Base-by-base conservation (phyloP, 2,113 vertebrate species). In the Megaceryle maxima region DNA sequence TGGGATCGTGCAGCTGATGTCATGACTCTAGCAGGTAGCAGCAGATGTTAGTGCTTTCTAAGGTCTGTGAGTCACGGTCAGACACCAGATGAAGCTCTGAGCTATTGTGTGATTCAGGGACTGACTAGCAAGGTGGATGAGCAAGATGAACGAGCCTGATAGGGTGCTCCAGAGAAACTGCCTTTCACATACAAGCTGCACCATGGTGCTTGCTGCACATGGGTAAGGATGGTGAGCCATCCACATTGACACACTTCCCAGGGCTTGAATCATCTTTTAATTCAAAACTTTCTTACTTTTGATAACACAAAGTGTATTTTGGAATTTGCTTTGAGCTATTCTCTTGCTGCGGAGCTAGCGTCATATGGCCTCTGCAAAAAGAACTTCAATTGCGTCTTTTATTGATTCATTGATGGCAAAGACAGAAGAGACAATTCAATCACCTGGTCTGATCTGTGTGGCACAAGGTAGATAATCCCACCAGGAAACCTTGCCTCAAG, bases 61-160 rank as follows among this genome's bases (percentile, higher is more conserved):
- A 73, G 83, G 76, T 46, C 64, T 16, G 20, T 94, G 95, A 94
- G 73, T 94, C 92, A 96, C 6, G 55, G 31, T 55, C 80, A 94
- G 86, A 31, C 76, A 24, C 31, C 13, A 0, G 81, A 43, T 24
- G 33, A 64, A 91, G 53, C 80, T 87, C 80, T 50, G 83, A 88
- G 73, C 72, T 69, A 22, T 1, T 10, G 33, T 19, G 60, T 75
- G 88, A 94, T 75, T 95, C 91, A 94, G 80, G 79, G 46, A 53
- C 72, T 80, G 63, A 33, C 7, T 69, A 68, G 53, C 1, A 68
- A 63, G 60, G 9, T 68, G 4, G 48, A 48, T 9, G 20, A 70
- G 26, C 18, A 39, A 69, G 57, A 53, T 29, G n/a, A 81, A 83
- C 86, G 50, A 60, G 17, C 17, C 46, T 33, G 60, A 8, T 29